Conservation (phyloP, 2,797 vertebrate species). For the Helicolenus hilgendorfi region DNA sequence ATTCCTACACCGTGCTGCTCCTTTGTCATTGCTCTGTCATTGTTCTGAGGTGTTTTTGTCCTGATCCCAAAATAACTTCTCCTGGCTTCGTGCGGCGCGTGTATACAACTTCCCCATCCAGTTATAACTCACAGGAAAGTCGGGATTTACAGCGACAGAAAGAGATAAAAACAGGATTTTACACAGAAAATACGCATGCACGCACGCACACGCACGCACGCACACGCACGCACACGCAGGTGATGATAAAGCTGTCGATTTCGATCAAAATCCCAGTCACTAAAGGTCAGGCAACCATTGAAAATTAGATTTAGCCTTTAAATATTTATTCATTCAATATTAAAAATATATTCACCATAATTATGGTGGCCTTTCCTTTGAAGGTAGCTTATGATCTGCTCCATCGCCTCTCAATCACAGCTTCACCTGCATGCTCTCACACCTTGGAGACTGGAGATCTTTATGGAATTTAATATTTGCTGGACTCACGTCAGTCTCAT, state of each 20-base stretch:
- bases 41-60: constrained; percentile 48
- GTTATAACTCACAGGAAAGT: constrained; percentile 37
- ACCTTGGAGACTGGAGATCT: not conserved
- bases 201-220: not conserved
- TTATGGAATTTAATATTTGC: not conserved
- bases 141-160: not conserved
- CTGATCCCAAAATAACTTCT: constrained; percentile 55
- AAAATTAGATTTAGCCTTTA: constrained; percentile 32
- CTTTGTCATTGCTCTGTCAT: constrained; percentile 28
- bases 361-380: constrained; percentile 9
- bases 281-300: constrained; percentile 20
- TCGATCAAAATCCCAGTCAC: constrained; percentile 3
- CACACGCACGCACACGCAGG: not conserved
- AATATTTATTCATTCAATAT: constrained; percentile 30
- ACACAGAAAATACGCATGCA: not conserved
- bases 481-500: not conserved
- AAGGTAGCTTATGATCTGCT: not conserved
- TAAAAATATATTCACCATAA: constrained; percentile 5
- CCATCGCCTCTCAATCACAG: not conserved
- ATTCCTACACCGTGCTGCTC: constrained; percentile 32
- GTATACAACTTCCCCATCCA: constrained; percentile 42
- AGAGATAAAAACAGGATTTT: not conserved
- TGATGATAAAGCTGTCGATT: not conserved
- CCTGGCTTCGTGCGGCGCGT: constrained; percentile 26
- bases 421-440: not conserved